A percentile compares a stretch with the other conserved stretches of the same genome.
These are phyloP conservation scores for Drosophila ohnishii DNA, from an alignment of 1,140 invertebrate species.

Conservation along the genomic window DNA sequence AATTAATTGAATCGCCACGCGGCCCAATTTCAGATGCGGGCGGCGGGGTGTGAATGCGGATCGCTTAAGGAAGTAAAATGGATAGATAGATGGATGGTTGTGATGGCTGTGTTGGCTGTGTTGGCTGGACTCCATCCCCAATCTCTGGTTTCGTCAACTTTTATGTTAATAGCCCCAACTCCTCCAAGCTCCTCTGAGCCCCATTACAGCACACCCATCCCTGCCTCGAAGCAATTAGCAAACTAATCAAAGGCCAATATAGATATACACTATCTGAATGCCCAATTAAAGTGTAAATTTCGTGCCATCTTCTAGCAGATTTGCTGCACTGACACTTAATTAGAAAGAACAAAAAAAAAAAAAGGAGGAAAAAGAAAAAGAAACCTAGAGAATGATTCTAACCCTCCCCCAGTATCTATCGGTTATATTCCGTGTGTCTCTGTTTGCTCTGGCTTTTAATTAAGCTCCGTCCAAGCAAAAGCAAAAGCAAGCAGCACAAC, in stretches of 20 bases:
- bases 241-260: slow-evolving; percentile 66
- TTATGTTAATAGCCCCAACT: slow-evolving; percentile 63
- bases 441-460: slow-evolving; percentile 71
- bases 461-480: slow-evolving; percentile 43
- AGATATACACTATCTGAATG: slow-evolving; percentile 64
- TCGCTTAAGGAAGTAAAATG: slow-evolving; percentile 13
- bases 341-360: slow-evolving; percentile 44
- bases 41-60: slow-evolving; percentile 13
- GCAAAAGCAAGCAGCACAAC: slow-evolving; percentile 22
- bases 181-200: not conserved
- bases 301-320: slow-evolving; percentile 44
- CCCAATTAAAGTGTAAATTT: slow-evolving; percentile 76
- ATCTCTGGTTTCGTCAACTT: slow-evolving; percentile 46
- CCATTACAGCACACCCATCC: not conserved
- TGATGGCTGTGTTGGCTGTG: not conserved
- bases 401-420: slow-evolving; percentile 37
- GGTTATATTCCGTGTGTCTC: slow-evolving; percentile 36
- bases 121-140: not conserved
- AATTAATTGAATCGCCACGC: slow-evolving; percentile 78
- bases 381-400: slow-evolving; percentile 31
- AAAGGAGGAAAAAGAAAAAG: not conserved
- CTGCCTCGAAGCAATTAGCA: slow-evolving; percentile 37
- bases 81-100: not conserved
- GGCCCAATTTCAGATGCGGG: slow-evolving; percentile 59
- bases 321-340: slow-evolving; percentile 75